These are phyloP conservation scores for Pilophorus perplexus DNA, from an alignment of 2,888 invertebrate species.

Conservation along the genomic window DNA sequence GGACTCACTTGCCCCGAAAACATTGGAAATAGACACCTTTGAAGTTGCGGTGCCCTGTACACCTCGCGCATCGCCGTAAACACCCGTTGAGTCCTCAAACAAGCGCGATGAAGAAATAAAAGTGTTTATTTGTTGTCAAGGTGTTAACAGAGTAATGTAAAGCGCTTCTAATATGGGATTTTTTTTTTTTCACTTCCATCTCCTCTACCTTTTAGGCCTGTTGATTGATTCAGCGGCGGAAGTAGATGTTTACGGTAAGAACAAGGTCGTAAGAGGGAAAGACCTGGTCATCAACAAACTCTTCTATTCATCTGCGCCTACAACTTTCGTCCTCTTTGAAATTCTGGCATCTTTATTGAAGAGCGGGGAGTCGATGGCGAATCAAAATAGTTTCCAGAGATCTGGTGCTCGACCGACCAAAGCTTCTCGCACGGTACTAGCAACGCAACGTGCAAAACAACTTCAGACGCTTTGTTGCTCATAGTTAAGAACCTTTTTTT, in stretches of 20 bases:
- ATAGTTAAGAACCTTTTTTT: no score
- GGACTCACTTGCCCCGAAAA: conserved; percentile 10
- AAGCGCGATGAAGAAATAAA: neutral
- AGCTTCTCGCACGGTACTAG: no score
- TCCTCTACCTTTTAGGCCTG: neutral
- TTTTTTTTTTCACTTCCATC: neutral
- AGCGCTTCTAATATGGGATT: neutral
- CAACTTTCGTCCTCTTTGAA: no score
- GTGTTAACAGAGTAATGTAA: conserved; percentile 19
- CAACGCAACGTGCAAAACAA: no score
- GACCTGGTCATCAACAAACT: conserved; percentile 3
- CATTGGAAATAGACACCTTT: conserved; percentile 28
- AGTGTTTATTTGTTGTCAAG: conserved; percentile 33
- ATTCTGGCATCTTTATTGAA: no score
- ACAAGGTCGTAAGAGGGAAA: neutral
- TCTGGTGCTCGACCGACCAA: no score
- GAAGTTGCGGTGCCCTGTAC: conserved; percentile 10
- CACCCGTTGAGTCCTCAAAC: conserved; percentile 29
- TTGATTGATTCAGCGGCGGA: conserved; percentile 25
- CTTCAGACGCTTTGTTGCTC: no score
- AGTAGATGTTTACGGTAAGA: conserved; percentile 9
- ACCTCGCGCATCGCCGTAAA: neutral
- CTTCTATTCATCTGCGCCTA: no score
- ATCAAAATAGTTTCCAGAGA: no score
- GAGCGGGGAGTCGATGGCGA: no score